phyloP scores from a whole-genome alignment of 1,140 invertebrate species.

The Drosophila ambigua region DNA sequence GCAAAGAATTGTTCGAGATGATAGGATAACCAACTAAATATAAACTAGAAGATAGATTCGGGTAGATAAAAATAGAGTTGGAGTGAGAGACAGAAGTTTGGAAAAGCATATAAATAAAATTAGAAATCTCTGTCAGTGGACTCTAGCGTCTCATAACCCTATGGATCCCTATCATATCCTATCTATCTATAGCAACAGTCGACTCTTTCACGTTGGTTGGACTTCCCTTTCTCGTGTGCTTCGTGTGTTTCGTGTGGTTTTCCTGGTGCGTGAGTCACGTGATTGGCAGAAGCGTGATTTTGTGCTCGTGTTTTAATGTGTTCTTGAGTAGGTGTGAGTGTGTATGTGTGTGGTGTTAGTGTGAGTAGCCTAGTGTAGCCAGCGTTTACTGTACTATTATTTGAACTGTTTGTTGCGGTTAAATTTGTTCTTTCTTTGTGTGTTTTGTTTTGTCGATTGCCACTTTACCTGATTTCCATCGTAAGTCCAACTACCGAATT shows the following conservation, averaged over 20 bases:
- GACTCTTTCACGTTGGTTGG: slow-evolving; percentile 25
- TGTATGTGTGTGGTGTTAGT: slow-evolving; percentile 24
- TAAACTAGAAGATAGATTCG: slow-evolving; percentile 52
- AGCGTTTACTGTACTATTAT: slow-evolving; percentile 48
- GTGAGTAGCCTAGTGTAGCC: slow-evolving; percentile 49
- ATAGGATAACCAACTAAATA: slow-evolving; percentile 49
- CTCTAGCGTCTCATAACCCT: slow-evolving; percentile 14
- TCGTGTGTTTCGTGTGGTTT: not conserved
- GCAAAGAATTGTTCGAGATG: slow-evolving; percentile 81
- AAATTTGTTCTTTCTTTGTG: slow-evolving; percentile 42
- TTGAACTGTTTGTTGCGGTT: slow-evolving; percentile 36
- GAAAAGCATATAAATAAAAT: slow-evolving; percentile 66
- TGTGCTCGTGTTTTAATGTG: slow-evolving; percentile 43
- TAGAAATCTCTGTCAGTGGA: slow-evolving; percentile 36
- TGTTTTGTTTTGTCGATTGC: slow-evolving; percentile 53
- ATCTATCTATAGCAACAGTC: slow-evolving; percentile 30
- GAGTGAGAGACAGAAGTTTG: slow-evolving; percentile 41
- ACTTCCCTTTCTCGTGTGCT: slow-evolving; percentile 21
- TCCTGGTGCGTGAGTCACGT: slow-evolving; percentile 48
- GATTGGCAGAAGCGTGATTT: slow-evolving; percentile 47
- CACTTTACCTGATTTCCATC: slow-evolving; percentile 93
- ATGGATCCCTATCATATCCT: slow-evolving; percentile 13
- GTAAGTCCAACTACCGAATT: slow-evolving; percentile 98
- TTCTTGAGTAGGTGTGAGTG: slow-evolving; percentile 39
- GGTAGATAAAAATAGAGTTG: slow-evolving; percentile 38